phyloP scores from a whole-genome alignment of 2,113 vertebrate genomes.

The Gorsachius goisagi region DNA sequence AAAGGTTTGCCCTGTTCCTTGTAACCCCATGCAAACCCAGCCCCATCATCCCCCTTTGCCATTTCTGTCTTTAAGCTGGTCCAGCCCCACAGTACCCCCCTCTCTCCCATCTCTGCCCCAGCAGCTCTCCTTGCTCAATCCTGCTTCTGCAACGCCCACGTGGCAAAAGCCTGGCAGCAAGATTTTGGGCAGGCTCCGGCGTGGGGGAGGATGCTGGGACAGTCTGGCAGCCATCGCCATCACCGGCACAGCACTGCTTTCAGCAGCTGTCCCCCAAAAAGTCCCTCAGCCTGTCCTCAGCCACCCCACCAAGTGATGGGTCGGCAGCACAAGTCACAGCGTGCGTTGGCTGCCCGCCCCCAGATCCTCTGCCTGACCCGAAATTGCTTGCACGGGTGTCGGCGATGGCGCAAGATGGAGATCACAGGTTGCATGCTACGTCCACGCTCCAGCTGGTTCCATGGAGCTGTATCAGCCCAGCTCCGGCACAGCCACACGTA shows the following conservation, averaged over 20 bases:
- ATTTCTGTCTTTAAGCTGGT: not conserved
- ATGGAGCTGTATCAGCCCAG: rapidly evolving
- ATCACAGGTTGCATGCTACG: not conserved
- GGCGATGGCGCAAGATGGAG: not conserved
- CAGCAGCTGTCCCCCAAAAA: not conserved
- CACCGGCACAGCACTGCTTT: not conserved
- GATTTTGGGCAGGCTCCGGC: not conserved
- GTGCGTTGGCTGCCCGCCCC: not conserved
- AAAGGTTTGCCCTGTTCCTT: not conserved
- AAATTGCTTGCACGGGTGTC: not conserved
- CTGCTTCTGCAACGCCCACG: not conserved
- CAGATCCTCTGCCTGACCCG: not conserved
- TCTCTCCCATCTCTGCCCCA: not conserved
- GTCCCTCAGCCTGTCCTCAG: not conserved
- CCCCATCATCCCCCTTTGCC: not conserved
- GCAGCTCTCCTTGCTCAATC: not conserved
- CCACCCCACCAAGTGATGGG: not conserved
- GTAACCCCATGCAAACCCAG: not conserved
- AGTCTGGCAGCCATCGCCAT: not conserved
- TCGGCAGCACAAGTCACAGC: not conserved
- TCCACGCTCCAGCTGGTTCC: not conserved
- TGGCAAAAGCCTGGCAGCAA: not conserved
- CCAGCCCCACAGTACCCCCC: not conserved
- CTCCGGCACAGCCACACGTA: rapidly evolving
- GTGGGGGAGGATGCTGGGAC: not conserved